Conservation (phyloP, 2,113 vertebrate species). For the Gallinago undulata region DNA sequence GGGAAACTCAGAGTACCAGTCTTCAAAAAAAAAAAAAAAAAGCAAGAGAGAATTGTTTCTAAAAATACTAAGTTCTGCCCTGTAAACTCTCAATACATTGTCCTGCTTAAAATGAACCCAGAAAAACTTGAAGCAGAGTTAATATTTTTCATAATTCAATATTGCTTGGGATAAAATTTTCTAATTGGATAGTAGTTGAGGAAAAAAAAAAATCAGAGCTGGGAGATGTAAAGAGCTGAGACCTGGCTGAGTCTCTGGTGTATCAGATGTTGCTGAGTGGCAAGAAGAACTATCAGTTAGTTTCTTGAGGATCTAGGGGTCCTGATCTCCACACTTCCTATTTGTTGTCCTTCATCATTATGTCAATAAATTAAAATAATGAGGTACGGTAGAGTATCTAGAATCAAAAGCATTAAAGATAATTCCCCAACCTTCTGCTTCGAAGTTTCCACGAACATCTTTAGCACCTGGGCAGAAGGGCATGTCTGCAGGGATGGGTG, state of each 20-base stretch:
- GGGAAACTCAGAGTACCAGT: background rate
- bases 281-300: background rate
- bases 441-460: background rate
- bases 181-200: conserved; percentile 37
- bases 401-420: background rate
- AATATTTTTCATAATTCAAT: background rate
- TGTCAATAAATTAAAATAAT: background rate
- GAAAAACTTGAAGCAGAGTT: background rate
- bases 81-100: background rate
- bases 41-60: background rate
- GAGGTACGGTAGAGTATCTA: background rate
- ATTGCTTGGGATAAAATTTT: background rate
- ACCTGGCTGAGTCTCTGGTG: background rate
- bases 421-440: background rate
- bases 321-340: background rate
- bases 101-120: background rate
- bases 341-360: background rate
- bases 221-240: background rate
- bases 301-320: background rate
- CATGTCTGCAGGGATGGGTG: background rate
- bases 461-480: accelerated
- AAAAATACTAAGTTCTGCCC: background rate
- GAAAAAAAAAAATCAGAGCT: background rate
- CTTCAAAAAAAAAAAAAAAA: background rate
- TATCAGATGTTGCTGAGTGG: background rate